phyloP scores from a whole-genome alignment of 2,797 vertebrate species.

The Hypotaenidia philippensis region DNA sequence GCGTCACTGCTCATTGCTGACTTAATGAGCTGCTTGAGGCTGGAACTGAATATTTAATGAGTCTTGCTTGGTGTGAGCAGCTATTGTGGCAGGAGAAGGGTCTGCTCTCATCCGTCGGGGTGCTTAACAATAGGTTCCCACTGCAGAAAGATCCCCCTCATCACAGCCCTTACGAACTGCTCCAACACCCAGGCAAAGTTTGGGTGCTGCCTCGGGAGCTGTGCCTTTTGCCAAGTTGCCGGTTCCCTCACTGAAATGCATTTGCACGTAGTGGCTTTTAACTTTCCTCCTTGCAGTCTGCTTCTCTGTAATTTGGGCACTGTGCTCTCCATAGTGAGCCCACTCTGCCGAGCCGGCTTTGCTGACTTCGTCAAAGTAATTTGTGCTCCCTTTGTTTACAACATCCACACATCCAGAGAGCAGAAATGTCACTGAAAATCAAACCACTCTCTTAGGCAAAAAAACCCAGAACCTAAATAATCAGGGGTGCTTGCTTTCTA shows the following conservation, averaged over 20 bases:
- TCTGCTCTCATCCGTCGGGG: slow-evolving; percentile 79
- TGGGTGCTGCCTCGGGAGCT: neutral
- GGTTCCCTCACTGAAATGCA: neutral
- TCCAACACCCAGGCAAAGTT: slow-evolving; percentile 77
- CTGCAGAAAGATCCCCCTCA: slow-evolving; percentile 46
- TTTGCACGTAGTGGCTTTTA: neutral
- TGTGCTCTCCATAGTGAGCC: neutral
- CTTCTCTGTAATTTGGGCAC: neutral
- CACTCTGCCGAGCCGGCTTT: neutral
- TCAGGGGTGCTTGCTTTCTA: neutral
- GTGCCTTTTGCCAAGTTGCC: neutral
- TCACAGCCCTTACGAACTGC: slow-evolving; percentile 51
- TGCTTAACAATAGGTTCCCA: slow-evolving; percentile 81
- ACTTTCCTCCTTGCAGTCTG: neutral
- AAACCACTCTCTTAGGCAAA: neutral
- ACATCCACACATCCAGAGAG: neutral
- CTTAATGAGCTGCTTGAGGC: slow-evolving; percentile 90
- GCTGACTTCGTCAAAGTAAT: neutral
- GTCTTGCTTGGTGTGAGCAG: slow-evolving; percentile 79
- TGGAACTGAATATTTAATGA: slow-evolving; percentile 89
- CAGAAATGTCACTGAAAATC: neutral
- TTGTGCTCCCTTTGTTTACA: slow-evolving; percentile 24
- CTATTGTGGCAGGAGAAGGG: slow-evolving; percentile 83
- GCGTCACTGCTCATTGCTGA: slow-evolving; percentile 84
- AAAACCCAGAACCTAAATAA: neutral